A percentile compares a stretch with the other conserved stretches of the same genome.
phyloP scores from a whole-genome alignment of 2,888 invertebrate species.

The Prenolepis imparis region DNA sequence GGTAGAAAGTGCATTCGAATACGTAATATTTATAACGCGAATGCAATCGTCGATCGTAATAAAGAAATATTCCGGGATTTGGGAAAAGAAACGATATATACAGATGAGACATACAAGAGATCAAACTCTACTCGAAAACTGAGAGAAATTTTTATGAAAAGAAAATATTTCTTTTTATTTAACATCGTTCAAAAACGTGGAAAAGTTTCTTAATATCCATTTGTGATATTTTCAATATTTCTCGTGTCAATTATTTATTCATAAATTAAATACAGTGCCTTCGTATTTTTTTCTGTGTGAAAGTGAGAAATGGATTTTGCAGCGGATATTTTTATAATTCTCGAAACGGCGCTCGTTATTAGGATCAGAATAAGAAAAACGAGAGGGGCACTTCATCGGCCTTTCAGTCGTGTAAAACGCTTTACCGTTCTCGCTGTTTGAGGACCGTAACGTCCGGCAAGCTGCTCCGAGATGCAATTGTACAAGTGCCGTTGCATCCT shows the following conservation, averaged over 20 bases:
- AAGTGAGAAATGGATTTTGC: slow-evolving; percentile 36
- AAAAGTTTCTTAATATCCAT: background rate
- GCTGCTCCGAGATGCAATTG: slow-evolving; percentile 49
- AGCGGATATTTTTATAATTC: slow-evolving; percentile 18
- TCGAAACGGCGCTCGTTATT: slow-evolving; percentile 7
- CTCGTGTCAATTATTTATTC: slow-evolving; percentile 22
- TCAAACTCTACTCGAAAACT: background rate
- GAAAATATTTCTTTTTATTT: background rate
- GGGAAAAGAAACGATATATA: background rate
- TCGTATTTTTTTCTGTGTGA: background rate
- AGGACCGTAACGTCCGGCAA: slow-evolving; percentile 59
- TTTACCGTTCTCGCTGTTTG: slow-evolving; percentile 60
- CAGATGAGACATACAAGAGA: background rate
- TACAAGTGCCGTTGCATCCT: slow-evolving; percentile 51
- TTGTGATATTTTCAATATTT: slow-evolving; percentile 7
- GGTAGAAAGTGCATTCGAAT: slow-evolving; percentile 40
- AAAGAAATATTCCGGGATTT: background rate
- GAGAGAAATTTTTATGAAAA: background rate
- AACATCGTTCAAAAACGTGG: background rate
- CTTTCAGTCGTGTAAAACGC: slow-evolving; percentile 69
- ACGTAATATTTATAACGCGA: slow-evolving; percentile 23
- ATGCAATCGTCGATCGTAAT: slow-evolving; percentile 6
- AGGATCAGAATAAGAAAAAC: slow-evolving; percentile 42
- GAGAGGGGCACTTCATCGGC: slow-evolving; percentile 30
- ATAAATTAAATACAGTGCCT: slow-evolving; percentile 9